Evolutionary conservation across 2,888 invertebrate species (phyloP), one percentile per base, ranked within the genome.

Genomic region (Tortricodes alternella): DNA sequence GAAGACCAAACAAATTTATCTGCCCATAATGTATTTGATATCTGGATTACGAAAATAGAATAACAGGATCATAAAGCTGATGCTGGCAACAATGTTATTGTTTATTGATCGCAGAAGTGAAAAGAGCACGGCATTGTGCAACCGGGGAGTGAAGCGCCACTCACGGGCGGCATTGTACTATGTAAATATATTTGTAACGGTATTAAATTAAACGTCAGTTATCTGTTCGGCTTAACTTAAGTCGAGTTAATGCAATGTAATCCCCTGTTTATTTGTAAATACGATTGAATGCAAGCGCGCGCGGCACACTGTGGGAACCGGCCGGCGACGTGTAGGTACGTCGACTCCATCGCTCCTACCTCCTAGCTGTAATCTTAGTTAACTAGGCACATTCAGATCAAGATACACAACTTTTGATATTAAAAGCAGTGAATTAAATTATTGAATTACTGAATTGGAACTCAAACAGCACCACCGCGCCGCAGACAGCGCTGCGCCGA

Each of bases 391-490:
- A n/a, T n/a, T n/a, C n/a, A n/a, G n/a, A n/a, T n/a, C n/a, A n/a
- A n/a, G n/a, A n/a, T n/a, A n/a, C n/a, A n/a, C n/a, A n/a, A n/a
- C n/a, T n/a, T n/a, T n/a, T n/a, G 18, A 48, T 18, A 43, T 13
- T n/a, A n/a, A 51, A 49, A 5, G 29, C 27, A 11, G 16, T 7
- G 13, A 11, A 34, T 18, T 9, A 11, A 16, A 13, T 46, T 46
- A 27, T 37, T 13, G 43, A 60, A 53, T 56, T 49, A 23, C 69
- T 71, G 64, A 66, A 66, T 60, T 56, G 57, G 61, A 66, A 16
- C 46, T 16, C 37, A 21, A 38, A 29, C 11, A 4, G 29, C n/a
- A n/a, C n/a, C n/a, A 27, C 35, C 37, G 34, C 19, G 34, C 29
- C 21, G 19, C 37, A 16, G 23, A 50, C 51, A 24, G 46, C 29